phyloP scores from a whole-genome alignment of 1,140 invertebrate species.

The Drosophila yakuba region DNA sequence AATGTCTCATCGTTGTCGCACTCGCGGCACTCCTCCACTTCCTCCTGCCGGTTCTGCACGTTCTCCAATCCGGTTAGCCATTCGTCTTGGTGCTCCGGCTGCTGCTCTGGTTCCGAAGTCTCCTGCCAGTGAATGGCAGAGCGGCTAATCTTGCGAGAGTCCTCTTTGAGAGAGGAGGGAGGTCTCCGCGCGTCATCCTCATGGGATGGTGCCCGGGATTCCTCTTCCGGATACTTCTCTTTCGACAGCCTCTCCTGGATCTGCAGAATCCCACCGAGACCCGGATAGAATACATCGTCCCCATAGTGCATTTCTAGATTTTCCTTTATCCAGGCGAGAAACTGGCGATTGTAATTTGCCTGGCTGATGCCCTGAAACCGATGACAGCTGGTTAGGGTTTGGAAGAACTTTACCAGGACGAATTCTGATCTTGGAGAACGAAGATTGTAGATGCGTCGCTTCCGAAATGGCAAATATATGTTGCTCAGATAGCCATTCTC shows the following conservation, averaged over 20 bases:
- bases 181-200: neutral
- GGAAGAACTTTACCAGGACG: constrained; percentile 71
- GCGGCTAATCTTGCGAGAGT: constrained; percentile 34
- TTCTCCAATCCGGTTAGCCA: neutral
- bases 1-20: constrained; percentile 41
- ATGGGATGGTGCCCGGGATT: neutral
- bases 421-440: constrained; percentile 54
- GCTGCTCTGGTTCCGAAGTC: neutral
- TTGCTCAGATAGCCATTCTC: constrained; percentile 56
- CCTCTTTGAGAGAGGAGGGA: neutral
- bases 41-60: neutral
- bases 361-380: constrained; percentile 59
- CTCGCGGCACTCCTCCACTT: constrained; percentile 38
- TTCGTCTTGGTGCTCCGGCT: neutral
- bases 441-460: constrained; percentile 72
- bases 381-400: constrained; percentile 64
- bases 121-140: neutral
- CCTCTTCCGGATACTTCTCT: neutral
- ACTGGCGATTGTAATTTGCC: constrained; percentile 53
- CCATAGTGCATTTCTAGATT: constrained; percentile 63
- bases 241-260: constrained; percentile 52
- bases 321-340: constrained; percentile 70
- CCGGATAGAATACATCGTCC: constrained; percentile 80
- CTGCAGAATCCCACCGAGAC: constrained; percentile 71
- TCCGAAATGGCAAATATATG: constrained; percentile 74